These are phyloP conservation scores for Tridacna crocea DNA, from an alignment of 2,888 invertebrate species.

Conservation along the genomic window DNA sequence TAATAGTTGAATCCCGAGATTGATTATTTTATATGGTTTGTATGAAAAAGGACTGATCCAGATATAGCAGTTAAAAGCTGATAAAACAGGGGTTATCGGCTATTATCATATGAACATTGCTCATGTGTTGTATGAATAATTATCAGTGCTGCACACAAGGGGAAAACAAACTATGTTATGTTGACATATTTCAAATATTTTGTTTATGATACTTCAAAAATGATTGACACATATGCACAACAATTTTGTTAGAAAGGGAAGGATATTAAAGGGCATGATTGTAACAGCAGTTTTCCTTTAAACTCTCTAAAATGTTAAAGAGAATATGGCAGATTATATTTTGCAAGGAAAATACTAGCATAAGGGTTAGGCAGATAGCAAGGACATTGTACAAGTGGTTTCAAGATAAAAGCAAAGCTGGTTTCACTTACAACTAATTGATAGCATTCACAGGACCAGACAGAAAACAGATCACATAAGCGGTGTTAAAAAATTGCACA, in stretches of 20 bases:
- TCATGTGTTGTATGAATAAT: neutral
- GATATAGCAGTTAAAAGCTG: neutral
- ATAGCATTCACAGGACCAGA: neutral
- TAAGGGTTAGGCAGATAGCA: constrained; percentile 6
- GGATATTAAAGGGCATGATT: neutral
- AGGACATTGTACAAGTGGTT: constrained; percentile 14
- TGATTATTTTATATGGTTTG: too few species aligned
- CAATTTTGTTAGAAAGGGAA: neutral
- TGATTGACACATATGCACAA: neutral
- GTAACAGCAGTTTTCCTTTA: too few species aligned
- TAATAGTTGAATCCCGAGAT: too few species aligned
- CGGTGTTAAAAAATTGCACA: neutral
- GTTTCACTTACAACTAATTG: constrained; percentile 3
- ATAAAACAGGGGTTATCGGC: neutral
- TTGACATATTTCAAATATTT: neutral
- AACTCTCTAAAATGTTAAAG: neutral
- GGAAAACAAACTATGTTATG: neutral
- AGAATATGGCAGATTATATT: neutral
- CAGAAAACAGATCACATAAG: constrained; percentile 10
- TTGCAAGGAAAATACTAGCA: too few species aligned
- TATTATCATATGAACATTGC: neutral
- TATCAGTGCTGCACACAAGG: neutral
- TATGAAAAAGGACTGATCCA: neutral
- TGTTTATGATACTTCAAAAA: neutral
- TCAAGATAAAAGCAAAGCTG: constrained; percentile 7